phyloP scores from a whole-genome alignment of 2,797 vertebrate species.

The Danio kyathit region DNA sequence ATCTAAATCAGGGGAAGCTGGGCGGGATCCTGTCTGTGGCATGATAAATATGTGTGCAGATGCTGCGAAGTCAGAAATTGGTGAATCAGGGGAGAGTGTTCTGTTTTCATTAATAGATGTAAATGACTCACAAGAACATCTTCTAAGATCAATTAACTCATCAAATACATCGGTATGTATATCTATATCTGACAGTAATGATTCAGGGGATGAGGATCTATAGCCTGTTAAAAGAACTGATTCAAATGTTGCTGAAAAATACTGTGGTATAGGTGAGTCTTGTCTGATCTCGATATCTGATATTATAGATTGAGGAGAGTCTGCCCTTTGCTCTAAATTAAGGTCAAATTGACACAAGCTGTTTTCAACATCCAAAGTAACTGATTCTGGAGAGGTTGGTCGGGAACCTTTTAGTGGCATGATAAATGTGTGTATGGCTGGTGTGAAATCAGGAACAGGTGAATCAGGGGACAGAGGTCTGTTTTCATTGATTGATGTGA shows the following conservation, averaged over 20 bases:
- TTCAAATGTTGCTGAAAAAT: conserved; percentile 32
- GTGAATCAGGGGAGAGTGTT: conserved; percentile 53
- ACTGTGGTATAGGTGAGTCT: conserved; percentile 49
- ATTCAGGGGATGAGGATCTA: conserved; percentile 66
- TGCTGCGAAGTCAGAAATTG: conserved; percentile 17
- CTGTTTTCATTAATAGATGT: conserved; percentile 28
- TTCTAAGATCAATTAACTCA: conserved; percentile 25
- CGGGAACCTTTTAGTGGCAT: conserved; percentile 3
- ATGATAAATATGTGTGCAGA: neutral
- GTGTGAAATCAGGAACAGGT: conserved; percentile 45
- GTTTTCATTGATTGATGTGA: conserved; percentile 23
- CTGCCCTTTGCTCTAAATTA: conserved; percentile 51
- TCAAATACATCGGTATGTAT: conserved; percentile 17
- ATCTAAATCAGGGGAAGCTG: conserved; percentile 65
- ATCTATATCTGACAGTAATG: conserved; percentile 63
- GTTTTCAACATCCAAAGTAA: conserved; percentile 64
- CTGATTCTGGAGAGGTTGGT: conserved; percentile 61
- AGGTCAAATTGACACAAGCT: conserved; percentile 51
- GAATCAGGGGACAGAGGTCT: conserved; percentile 47
- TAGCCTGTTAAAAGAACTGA: neutral
- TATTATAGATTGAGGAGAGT: conserved; percentile 9
- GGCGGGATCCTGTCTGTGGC: conserved; percentile 23
- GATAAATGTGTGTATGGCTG: neutral
- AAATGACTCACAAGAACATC: conserved; percentile 58
- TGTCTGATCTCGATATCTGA: conserved; percentile 1